Evolutionary conservation across 2,888 invertebrate genomes (phyloP).

Genomic region (Proisotoma minuta): DNA sequence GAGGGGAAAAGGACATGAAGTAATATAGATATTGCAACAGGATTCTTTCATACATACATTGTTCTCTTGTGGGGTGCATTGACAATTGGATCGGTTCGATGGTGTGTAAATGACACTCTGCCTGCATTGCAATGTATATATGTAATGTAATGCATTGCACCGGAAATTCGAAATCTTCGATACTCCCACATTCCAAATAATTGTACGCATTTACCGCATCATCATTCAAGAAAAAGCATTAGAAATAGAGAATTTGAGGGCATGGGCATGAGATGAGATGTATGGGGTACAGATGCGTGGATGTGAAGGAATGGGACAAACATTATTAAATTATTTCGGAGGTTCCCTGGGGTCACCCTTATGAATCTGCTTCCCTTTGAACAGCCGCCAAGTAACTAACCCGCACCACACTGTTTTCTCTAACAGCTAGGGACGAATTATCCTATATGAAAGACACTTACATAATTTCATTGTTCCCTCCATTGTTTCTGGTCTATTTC

Average conservation of each 20-base stretch:
- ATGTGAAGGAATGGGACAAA: neutral
- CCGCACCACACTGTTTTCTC: neutral
- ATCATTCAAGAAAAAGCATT: neutral
- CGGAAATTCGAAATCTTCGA: neutral
- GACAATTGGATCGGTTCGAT: too few species aligned
- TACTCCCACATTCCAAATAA: neutral
- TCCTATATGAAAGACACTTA: too few species aligned
- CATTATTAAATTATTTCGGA: conserved; percentile 8
- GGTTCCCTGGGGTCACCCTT: neutral
- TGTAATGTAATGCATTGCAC: neutral
- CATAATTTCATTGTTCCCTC: neutral
- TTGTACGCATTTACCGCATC: neutral
- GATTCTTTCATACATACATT: too few species aligned
- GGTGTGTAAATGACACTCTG: too few species aligned
- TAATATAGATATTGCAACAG: conserved; percentile 1
- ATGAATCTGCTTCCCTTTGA: neutral
- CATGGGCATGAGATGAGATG: too few species aligned
- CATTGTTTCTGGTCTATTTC: too few species aligned
- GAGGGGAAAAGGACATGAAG: neutral
- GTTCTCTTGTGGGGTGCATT: too few species aligned
- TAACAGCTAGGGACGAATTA: neutral
- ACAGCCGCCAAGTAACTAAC: neutral
- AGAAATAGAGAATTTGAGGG: neutral
- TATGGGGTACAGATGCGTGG: neutral
- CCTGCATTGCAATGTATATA: too few species aligned